phyloP scores from a whole-genome alignment of 1,140 invertebrate species.

The Euborellia annulipes region DNA sequence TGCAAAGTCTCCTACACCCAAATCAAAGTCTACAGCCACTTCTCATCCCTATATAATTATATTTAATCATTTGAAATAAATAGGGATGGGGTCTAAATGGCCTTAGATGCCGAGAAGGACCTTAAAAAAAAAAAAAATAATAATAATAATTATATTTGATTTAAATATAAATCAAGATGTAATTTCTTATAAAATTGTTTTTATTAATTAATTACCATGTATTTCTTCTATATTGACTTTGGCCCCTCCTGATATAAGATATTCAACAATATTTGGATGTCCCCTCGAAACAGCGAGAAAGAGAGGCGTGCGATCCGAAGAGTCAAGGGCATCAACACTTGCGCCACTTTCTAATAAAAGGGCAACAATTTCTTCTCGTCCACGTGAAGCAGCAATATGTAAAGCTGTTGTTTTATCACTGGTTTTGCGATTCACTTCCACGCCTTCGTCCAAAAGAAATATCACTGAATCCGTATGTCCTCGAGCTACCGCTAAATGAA shows the following conservation, averaged over 20 bases:
- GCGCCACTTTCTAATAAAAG: slow-evolving; percentile 38
- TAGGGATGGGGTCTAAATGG: no score
- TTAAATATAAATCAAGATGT: no score
- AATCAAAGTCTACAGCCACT: no score
- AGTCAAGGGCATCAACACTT: slow-evolving; percentile 37
- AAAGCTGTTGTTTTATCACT: slow-evolving; percentile 26
- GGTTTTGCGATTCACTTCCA: slow-evolving; percentile 22
- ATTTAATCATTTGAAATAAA: no score
- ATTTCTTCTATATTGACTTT: slow-evolving; percentile 41
- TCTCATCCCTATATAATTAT: no score
- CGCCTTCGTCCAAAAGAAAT: slow-evolving; percentile 19
- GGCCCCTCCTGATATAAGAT: slow-evolving; percentile 33
- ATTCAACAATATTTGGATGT: slow-evolving; percentile 28
- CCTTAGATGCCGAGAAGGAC: no score
- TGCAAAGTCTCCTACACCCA: no score
- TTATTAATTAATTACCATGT: slow-evolving; percentile 27
- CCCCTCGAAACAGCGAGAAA: slow-evolving; percentile 32
- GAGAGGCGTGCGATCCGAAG: slow-evolving; percentile 37
- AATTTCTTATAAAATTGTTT: no score
- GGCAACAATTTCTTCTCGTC: slow-evolving; percentile 35
- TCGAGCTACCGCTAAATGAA: slow-evolving; percentile 27
- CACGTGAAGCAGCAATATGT: slow-evolving; percentile 33
- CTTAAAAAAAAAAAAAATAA: no score
- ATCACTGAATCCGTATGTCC: slow-evolving; percentile 23
- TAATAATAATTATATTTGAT: no score